phyloP scores from a whole-genome alignment of 2,797 vertebrate species.

The Pogoniulus pusillus region DNA sequence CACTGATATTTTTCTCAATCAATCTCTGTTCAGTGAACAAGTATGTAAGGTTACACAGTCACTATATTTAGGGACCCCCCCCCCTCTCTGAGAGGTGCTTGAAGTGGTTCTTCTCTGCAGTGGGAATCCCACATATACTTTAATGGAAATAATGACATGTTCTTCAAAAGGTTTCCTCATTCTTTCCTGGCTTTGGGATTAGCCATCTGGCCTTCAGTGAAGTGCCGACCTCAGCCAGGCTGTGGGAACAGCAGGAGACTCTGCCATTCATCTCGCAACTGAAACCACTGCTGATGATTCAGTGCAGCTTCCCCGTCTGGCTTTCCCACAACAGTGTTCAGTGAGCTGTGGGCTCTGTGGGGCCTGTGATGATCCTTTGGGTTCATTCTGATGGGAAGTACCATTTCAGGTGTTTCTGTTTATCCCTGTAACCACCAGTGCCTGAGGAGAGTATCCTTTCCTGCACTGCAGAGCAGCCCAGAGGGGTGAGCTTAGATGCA shows the following conservation, averaged over 20 bases:
- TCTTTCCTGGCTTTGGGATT: neutral
- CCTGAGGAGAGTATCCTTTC: neutral
- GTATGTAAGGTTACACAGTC: neutral
- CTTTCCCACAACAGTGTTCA: neutral
- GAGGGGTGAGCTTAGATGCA: neutral
- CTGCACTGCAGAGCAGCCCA: neutral
- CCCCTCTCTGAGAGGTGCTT: neutral
- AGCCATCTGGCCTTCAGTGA: slow-evolving; percentile 11
- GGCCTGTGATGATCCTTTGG: neutral
- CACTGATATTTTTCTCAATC: neutral
- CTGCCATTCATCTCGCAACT: neutral
- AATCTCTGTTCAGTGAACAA: neutral
- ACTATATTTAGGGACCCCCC: neutral
- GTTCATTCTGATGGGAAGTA: neutral
- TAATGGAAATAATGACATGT: neutral
- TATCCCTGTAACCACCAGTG: neutral
- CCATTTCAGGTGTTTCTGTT: neutral
- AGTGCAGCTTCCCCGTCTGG: neutral
- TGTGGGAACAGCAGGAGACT: neutral
- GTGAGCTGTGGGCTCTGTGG: neutral
- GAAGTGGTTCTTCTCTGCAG: neutral
- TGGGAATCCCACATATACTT: neutral
- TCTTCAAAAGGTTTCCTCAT: neutral
- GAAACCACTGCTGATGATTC: neutral
- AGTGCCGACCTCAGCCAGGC: neutral